A percentile compares a stretch with the other conserved stretches of the same genome.
Evolutionary conservation across 1,140 invertebrate species (phyloP).

Genomic region (Choristoneura fumiferana): DNA sequence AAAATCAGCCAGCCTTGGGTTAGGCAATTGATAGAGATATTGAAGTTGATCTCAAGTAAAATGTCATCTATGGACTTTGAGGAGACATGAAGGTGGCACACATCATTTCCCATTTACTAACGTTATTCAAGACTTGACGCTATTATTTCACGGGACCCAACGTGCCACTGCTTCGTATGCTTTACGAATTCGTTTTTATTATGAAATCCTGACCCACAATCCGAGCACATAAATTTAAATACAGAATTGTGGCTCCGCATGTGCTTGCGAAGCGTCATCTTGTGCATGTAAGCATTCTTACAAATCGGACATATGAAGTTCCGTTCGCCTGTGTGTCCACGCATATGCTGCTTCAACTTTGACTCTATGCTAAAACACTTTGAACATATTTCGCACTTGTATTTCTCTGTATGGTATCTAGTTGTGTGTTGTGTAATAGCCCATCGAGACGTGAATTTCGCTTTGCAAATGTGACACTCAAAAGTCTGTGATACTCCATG

Average conservation of each 20-base stretch:
- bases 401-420: constrained; percentile 72
- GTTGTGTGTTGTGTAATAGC: constrained; percentile 56
- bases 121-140: too few relatives aligned
- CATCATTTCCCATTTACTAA: too few relatives aligned
- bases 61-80: too few relatives aligned
- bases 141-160: neutral
- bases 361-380: constrained; percentile 77
- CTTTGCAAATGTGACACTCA: constrained; percentile 46
- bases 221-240: constrained; percentile 66
- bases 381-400: constrained; percentile 72
- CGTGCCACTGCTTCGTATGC: constrained; percentile 32
- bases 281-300: constrained; percentile 80
- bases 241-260: constrained; percentile 79
- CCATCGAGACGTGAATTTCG: constrained; percentile 34
- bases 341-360: constrained; percentile 84
- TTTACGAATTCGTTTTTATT: constrained; percentile 32
- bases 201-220: constrained; percentile 65
- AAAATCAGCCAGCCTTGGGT: too few relatives aligned
- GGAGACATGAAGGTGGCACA: too few relatives aligned
- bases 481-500: constrained; percentile 48
- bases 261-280: constrained; percentile 83
- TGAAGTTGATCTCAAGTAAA: too few relatives aligned
- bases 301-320: constrained; percentile 79
- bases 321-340: constrained; percentile 81
- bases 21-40: too few relatives aligned